Percentiles rank a stretch among this genome's conserved stretches.
These are phyloP conservation scores for Anguilla pacifica DNA, from an alignment of 2,797 vertebrate genomes.

Conservation along the genomic window DNA sequence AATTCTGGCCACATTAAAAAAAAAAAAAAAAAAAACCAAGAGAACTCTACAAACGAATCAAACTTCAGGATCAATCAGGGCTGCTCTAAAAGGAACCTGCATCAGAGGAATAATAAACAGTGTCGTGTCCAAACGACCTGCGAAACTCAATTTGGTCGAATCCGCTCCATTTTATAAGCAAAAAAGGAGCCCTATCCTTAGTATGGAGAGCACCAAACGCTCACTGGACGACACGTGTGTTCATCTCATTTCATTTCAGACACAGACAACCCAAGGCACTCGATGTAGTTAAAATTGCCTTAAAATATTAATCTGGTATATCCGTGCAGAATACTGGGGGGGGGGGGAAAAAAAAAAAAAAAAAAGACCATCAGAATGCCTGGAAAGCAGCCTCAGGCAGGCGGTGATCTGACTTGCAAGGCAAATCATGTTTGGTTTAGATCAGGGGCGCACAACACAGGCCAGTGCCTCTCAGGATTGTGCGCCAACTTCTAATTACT, in stretches of 20 bases:
- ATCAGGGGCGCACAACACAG: no score
- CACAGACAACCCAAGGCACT: not conserved
- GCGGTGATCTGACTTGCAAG: not conserved
- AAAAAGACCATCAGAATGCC: not conserved
- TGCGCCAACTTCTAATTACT: no score
- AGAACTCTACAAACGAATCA: not conserved
- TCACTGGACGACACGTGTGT: not conserved
- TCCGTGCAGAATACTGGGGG: not conserved
- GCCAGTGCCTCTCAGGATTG: no score
- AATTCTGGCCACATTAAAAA: not conserved
- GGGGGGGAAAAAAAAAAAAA: not conserved
- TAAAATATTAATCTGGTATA: not conserved
- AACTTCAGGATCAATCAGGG: not conserved
- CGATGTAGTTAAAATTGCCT: not conserved
- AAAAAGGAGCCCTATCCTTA: not conserved
- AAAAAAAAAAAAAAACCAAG: not conserved
- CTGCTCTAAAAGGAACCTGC: not conserved
- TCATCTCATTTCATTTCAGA: not conserved
- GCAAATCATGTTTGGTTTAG: not conserved
- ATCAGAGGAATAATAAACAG: not conserved
- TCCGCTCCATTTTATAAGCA: not conserved
- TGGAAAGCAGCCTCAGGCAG: not conserved
- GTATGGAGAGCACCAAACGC: not conserved
- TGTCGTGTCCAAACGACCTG: not conserved
- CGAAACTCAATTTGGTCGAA: not conserved